Conservation (phyloP, 2,113 vertebrate genomes). For the Channa maculata region DNA sequence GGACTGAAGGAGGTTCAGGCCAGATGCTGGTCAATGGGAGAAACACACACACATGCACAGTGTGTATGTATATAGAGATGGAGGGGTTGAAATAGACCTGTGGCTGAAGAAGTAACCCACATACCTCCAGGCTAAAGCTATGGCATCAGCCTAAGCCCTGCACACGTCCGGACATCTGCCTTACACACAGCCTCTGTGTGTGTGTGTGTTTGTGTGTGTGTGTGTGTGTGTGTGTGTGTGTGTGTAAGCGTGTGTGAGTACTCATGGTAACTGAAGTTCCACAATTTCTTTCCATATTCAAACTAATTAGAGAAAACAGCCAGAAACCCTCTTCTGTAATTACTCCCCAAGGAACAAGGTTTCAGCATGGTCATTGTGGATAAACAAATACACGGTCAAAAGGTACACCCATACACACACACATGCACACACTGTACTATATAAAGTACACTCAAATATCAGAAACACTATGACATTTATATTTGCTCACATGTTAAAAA, state of each 20-base stretch:
- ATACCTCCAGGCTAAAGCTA: constrained; percentile 54
- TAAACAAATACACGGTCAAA: constrained; percentile 53
- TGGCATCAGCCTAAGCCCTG: constrained; percentile 31
- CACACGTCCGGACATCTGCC: constrained; percentile 45
- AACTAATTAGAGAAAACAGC: constrained; percentile 78
- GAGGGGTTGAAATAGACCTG: constrained; percentile 72
- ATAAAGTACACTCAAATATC: constrained; percentile 38
- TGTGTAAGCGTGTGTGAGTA: constrained; percentile 14
- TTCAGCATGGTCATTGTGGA: constrained; percentile 56
- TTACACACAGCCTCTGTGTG: constrained; percentile 12
- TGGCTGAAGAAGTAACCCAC: constrained; percentile 47
- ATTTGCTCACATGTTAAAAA: constrained; percentile 69
- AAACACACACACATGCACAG: constrained; percentile 67
- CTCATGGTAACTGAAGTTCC: constrained; percentile 31
- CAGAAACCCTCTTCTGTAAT: constrained; percentile 74
- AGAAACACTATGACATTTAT: constrained; percentile 69
- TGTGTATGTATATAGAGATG: constrained; percentile 50
- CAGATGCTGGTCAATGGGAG: constrained; percentile 65
- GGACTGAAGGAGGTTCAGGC: constrained; percentile 49
- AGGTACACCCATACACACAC: neutral
- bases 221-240: constrained; percentile 6
- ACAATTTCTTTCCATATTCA: constrained; percentile 66
- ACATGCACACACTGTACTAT: constrained; percentile 25
- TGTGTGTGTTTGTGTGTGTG: neutral
- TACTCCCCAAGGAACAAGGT: constrained; percentile 73